A percentile compares a stretch with the other conserved stretches of the same genome.
phyloP scores from a whole-genome alignment of 2,888 invertebrate species.

The Macropis europaea region DNA sequence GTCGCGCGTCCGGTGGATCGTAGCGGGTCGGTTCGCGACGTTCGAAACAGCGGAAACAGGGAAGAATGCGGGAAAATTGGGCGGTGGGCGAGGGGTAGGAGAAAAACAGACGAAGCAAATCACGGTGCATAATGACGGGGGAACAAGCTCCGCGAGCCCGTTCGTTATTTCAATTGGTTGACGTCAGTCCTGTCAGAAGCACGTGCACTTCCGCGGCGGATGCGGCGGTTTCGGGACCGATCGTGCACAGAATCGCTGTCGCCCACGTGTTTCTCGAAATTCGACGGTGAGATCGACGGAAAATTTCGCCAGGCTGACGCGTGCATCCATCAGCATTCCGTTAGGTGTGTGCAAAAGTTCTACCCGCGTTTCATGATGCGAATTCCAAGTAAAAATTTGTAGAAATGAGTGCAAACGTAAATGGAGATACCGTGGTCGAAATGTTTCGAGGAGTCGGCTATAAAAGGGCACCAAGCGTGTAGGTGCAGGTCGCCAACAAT shows the following conservation, averaged over 20 bases:
- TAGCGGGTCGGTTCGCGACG: background rate
- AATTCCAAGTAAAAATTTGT: too few relatives aligned
- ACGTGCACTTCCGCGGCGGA: constrained; percentile 63
- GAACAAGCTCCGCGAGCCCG: constrained; percentile 37
- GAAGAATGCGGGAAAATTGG: background rate
- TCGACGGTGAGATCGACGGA: background rate
- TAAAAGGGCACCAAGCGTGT: too few relatives aligned
- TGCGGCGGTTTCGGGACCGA: constrained; percentile 39
- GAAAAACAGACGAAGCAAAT: constrained; percentile 31
- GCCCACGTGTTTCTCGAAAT: constrained; percentile 38
- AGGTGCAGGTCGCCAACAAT: too few relatives aligned
- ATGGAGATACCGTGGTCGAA: too few relatives aligned
- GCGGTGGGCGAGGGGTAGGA: background rate
- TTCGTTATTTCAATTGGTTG: constrained; percentile 65
- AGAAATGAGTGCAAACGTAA: too few relatives aligned
- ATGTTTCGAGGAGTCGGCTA: too few relatives aligned
- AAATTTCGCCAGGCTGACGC: constrained; percentile 20
- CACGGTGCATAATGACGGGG: constrained; percentile 45
- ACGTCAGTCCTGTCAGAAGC: constrained; percentile 62
- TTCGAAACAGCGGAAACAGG: constrained; percentile 2
- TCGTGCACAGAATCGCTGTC: constrained; percentile 22
- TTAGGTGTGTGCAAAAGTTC: too few relatives aligned
- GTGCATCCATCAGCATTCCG: background rate
- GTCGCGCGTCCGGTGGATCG: background rate
- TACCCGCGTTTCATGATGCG: too few relatives aligned